phyloP scores from a whole-genome alignment of 1,140 invertebrate species.

The Notospermus geniculatus region DNA sequence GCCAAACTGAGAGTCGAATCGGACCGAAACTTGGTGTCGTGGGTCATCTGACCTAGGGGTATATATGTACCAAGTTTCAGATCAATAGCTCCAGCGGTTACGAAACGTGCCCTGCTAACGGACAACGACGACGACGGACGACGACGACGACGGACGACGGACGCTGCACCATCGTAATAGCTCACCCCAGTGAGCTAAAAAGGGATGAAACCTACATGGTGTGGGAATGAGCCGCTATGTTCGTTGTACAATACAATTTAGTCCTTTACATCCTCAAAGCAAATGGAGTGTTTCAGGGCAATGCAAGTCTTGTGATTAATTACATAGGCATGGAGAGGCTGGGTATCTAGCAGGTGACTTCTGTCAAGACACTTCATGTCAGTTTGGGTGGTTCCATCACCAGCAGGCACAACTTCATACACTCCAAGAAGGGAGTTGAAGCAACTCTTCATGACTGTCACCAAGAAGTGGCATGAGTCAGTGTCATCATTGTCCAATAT shows the following conservation, averaged over 20 bases:
- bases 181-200: too few relatives aligned
- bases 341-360: not conserved
- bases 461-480: not conserved
- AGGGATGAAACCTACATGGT: too few relatives aligned
- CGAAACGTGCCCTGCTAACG: too few relatives aligned
- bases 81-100: too few relatives aligned
- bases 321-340: not conserved
- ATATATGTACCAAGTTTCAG: too few relatives aligned
- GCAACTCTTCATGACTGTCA: not conserved
- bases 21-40: too few relatives aligned
- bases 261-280: not conserved
- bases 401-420: not conserved
- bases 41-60: too few relatives aligned
- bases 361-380: not conserved
- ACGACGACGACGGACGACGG: too few relatives aligned
- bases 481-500: not conserved
- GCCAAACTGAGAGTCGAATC: too few relatives aligned
- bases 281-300: constrained; percentile 6
- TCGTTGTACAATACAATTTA: not conserved
- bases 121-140: too few relatives aligned
- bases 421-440: not conserved
- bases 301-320: not conserved
- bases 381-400: not conserved
- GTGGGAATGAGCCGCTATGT: not conserved
- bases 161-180: too few relatives aligned